phyloP scores from a whole-genome alignment of 2,888 invertebrate genomes.

The Rotaria socialis region DNA sequence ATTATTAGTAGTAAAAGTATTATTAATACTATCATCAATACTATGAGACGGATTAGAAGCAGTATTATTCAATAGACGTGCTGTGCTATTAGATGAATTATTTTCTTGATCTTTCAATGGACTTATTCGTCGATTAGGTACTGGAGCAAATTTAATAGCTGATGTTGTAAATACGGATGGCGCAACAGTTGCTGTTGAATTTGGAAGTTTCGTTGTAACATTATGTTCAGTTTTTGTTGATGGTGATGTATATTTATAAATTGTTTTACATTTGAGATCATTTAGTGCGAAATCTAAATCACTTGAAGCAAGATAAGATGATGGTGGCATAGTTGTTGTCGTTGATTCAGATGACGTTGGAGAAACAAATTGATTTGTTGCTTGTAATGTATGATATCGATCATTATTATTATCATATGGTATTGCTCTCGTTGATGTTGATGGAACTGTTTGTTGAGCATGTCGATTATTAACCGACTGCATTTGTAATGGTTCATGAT shows the following conservation, averaged over 20 bases:
- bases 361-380: background rate
- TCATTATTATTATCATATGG: background rate
- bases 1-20: background rate
- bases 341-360: background rate
- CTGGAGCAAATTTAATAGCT: conserved; percentile 4
- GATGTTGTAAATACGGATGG: background rate
- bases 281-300: background rate
- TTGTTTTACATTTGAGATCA: background rate
- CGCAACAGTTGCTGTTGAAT: background rate
- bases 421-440: background rate
- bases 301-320: background rate
- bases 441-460: background rate
- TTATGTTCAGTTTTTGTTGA: background rate
- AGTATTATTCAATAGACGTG: background rate
- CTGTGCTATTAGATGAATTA: background rate
- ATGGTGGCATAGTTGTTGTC: background rate
- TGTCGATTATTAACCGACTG: background rate
- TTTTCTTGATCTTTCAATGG: background rate
- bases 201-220: too few relatives aligned
- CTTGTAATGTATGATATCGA: background rate
- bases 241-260: background rate
- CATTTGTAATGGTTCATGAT: background rate
- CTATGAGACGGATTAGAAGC: background rate
- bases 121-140: background rate
- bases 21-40: conserved; percentile 6